These are phyloP conservation scores for Heliothis subflexa DNA, from an alignment of 1,140 invertebrate genomes.

Conservation along the genomic window DNA sequence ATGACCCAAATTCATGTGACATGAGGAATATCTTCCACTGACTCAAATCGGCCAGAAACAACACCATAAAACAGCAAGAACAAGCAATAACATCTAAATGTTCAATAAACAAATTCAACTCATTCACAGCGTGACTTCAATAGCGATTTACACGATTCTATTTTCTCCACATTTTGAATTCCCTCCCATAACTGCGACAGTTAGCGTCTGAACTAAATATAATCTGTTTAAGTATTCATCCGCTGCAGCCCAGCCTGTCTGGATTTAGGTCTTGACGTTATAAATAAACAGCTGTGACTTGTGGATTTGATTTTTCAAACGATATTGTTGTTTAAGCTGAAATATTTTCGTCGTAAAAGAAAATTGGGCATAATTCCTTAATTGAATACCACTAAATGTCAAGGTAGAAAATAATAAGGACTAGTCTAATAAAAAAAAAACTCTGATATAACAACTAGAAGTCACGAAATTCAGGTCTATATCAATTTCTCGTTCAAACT, in stretches of 20 bases:
- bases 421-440: neutral
- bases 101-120: neutral
- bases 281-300: constrained; percentile 26
- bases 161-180: constrained; percentile 11
- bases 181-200: constrained; percentile 12
- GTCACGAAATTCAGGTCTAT: too few relatives aligned
- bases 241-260: constrained; percentile 29
- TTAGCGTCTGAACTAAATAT: constrained; percentile 37
- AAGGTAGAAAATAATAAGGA: neutral
- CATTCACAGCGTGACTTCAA: constrained; percentile 13
- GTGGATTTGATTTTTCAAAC: constrained; percentile 7
- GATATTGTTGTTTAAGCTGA: neutral
- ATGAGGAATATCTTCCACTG: too few relatives aligned
- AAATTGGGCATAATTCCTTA: neutral
- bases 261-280: constrained; percentile 35
- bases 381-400: neutral
- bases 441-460: too few relatives aligned
- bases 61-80: too few relatives aligned
- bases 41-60: too few relatives aligned
- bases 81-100: neutral
- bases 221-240: constrained; percentile 40
- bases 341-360: constrained; percentile 18
- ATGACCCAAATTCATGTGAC: too few relatives aligned
- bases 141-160: neutral
- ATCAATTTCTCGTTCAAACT: neutral